These are phyloP conservation scores for Pterobdella sp. DNA, from an alignment of 2,888 invertebrate genomes.

Conservation along the genomic window DNA sequence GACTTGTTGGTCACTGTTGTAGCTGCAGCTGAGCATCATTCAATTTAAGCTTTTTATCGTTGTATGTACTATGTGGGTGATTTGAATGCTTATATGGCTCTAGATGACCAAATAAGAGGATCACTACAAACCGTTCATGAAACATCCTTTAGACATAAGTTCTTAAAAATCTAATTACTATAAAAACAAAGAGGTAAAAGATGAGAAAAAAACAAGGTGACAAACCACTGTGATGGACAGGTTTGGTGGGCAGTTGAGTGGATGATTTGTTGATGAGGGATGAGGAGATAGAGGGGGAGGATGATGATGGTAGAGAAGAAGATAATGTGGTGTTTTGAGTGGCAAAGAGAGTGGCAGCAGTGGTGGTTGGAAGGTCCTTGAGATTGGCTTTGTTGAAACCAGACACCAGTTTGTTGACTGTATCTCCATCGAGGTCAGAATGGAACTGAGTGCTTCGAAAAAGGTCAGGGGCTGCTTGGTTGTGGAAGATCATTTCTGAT, in stretches of 20 bases:
- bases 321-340: constrained; percentile 2
- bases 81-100: too few relatives aligned
- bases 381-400: constrained; percentile 19
- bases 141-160: neutral
- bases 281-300: constrained; percentile 4
- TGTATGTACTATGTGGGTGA: too few relatives aligned
- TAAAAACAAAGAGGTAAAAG: neutral
- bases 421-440: neutral
- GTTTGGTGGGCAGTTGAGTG: constrained; percentile 16
- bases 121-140: neutral
- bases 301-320: neutral
- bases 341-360: neutral
- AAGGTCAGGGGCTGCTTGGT: constrained; percentile 2
- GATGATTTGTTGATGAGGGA: constrained; percentile 13
- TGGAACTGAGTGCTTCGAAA: constrained; percentile 11
- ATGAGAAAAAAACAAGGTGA: neutral
- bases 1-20: constrained; percentile 14
- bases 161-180: too few relatives aligned
- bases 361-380: neutral
- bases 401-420: constrained; percentile 20
- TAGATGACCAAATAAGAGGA: neutral
- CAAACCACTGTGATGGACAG: constrained; percentile 21
- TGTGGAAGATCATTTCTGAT: neutral
- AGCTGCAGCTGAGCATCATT: constrained; percentile 14
- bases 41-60: too few relatives aligned